Evolutionary conservation across 2,113 vertebrate genomes (phyloP).

Genomic region (Tonatia bakeri): DNA sequence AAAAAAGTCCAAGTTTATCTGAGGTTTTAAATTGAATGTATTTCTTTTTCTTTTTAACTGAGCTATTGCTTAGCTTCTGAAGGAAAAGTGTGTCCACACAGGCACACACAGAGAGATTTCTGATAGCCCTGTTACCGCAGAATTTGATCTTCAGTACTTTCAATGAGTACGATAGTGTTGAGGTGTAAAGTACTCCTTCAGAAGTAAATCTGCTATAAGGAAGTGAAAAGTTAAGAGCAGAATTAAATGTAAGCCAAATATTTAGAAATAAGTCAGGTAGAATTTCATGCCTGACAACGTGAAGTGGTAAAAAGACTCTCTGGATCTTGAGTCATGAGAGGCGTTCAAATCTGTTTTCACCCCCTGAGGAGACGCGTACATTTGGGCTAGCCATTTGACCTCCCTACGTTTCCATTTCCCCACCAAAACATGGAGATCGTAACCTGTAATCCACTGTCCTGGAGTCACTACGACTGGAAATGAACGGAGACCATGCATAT

Average conservation of each 20-base stretch:
- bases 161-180: background rate
- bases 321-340: background rate
- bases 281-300: background rate
- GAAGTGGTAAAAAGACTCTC: background rate
- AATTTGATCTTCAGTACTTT: slow-evolving; percentile 13
- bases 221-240: background rate
- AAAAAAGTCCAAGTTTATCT: background rate
- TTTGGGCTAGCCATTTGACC: background rate
- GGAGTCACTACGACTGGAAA: background rate
- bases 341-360: background rate
- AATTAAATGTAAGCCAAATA: background rate
- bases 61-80: background rate
- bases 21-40: background rate
- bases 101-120: background rate
- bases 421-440: slow-evolving; percentile 2
- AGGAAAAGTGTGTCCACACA: background rate
- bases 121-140: background rate
- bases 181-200: background rate
- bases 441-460: background rate
- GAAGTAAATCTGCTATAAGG: background rate
- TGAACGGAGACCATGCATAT: background rate
- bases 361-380: background rate
- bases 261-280: background rate
- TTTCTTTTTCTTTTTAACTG: background rate
- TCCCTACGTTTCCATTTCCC: slow-evolving; percentile 29